These are phyloP conservation scores for Lasioglossum lativentre DNA, from an alignment of 2,888 invertebrate genomes.

Conservation along the genomic window DNA sequence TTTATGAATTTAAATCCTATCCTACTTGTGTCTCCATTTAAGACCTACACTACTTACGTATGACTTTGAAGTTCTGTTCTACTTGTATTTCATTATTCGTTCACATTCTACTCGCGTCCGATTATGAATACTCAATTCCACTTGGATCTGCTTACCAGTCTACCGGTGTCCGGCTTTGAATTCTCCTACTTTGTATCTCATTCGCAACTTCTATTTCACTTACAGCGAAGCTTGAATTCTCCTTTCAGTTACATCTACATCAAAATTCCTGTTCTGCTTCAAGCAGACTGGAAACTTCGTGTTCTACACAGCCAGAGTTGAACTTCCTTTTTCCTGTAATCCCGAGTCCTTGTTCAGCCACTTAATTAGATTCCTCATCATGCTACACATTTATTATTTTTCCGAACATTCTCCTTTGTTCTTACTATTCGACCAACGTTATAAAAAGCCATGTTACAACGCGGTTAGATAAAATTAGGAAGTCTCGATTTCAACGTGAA, in stretches of 20 bases:
- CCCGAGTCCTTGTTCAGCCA: background rate
- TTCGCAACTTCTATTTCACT: background rate
- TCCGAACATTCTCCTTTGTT: background rate
- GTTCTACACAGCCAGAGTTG: background rate
- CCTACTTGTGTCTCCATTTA: no score
- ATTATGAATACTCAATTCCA: background rate
- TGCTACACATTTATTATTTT: background rate
- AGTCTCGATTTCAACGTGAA: no score
- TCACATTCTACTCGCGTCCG: background rate
- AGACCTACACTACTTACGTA: no score
- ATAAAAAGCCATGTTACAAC: background rate
- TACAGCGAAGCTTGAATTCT: background rate
- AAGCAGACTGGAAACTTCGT: background rate
- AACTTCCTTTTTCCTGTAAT: background rate
- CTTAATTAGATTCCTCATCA: background rate
- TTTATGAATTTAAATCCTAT: background rate
- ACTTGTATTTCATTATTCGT: background rate
- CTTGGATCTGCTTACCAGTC: background rate
- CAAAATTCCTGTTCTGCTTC: background rate
- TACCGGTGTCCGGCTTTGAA: background rate
- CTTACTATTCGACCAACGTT: background rate
- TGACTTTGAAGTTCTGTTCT: background rate
- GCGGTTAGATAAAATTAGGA: background rate
- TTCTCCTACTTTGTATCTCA: background rate
- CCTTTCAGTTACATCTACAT: background rate